Base-by-base conservation (phyloP, 2,888 invertebrate species). In the Nasonovia ribisnigri region DNA sequence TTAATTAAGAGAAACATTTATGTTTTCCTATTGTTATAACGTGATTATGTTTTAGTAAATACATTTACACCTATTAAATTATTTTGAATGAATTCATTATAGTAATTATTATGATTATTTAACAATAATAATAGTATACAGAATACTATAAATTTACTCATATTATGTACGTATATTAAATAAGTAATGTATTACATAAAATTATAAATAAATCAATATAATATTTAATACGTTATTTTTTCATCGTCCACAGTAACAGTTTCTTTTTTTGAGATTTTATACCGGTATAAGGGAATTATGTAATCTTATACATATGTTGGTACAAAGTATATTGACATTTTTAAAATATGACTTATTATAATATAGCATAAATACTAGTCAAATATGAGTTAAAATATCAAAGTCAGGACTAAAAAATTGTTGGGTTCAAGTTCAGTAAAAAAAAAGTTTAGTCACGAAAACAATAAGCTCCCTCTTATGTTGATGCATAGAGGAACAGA, bases 1-100 rank as follows among this genome's bases (percentile, higher is more conserved):
- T 77, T 36, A 77, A 77, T 77, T 77, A 36, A 77, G 67, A 77
- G 36, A 77, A 77, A 77, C 77, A 77, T 77, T 77, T 77, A 77
- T 77, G 36, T 77, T 77, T 77, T 77, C 77, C 36, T 36, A 77
- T 77, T 77, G 36, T 77, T 36, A 20, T 8, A 77, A 36, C 77
- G 20, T 36, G 77, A 36, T 36, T 77, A 36, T 77, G 36, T 77
- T 77, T 77, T 36, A 77, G 36, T 36, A 36, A 77, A 36, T 77
- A 20, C 20, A 77, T 77, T 77, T 36, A 36, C 36, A 77, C 20
- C 77, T 20, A 77, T 36, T 77, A 36, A 77, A 77, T 77, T 8
- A 36, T 36, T 77, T 77, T 77, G 20, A 36, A 77, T 36, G 20
- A 77, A 36, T 36, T 77, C 8, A 36, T 77, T 77, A 77, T 77